Conservation (phyloP, 2,888 invertebrate genomes). For the Caenorhabditis sp. region DNA sequence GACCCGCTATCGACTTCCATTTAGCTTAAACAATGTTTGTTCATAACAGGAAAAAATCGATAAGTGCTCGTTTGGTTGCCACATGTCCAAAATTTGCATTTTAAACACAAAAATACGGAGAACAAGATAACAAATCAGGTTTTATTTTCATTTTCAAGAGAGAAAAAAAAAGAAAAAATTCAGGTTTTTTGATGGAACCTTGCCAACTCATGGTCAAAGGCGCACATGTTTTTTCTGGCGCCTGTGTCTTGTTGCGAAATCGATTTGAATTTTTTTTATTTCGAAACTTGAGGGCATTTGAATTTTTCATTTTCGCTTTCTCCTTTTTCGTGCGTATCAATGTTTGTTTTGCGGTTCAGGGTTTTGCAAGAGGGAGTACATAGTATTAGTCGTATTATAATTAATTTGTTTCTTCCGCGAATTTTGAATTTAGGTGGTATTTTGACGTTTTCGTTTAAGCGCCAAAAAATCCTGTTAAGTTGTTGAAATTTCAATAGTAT, state of each 20-base stretch:
- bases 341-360: neutral
- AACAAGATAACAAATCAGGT: neutral
- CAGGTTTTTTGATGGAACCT: slow-evolving; percentile 10
- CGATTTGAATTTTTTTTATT: neutral
- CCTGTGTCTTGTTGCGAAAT: slow-evolving; percentile 25
- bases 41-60: neutral
- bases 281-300: neutral
- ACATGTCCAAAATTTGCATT: neutral
- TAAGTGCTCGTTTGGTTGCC: neutral
- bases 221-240: slow-evolving; percentile 25
- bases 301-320: neutral
- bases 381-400: too few relatives aligned
- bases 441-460: too few relatives aligned
- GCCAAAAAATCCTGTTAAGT: too few relatives aligned
- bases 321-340: neutral
- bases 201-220: slow-evolving; percentile 40
- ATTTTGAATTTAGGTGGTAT: too few relatives aligned
- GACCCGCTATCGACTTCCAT: slow-evolving; percentile 32
- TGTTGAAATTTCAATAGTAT: too few relatives aligned
- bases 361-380: neutral
- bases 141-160: neutral
- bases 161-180: slow-evolving; percentile 7
- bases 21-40: neutral
- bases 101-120: neutral
- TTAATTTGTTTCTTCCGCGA: too few relatives aligned